Percentiles rank a stretch among this genome's conserved stretches.
These are phyloP conservation scores for Oreochromis mossambicus DNA, from an alignment of 2,797 vertebrate genomes.

Conservation along the genomic window DNA sequence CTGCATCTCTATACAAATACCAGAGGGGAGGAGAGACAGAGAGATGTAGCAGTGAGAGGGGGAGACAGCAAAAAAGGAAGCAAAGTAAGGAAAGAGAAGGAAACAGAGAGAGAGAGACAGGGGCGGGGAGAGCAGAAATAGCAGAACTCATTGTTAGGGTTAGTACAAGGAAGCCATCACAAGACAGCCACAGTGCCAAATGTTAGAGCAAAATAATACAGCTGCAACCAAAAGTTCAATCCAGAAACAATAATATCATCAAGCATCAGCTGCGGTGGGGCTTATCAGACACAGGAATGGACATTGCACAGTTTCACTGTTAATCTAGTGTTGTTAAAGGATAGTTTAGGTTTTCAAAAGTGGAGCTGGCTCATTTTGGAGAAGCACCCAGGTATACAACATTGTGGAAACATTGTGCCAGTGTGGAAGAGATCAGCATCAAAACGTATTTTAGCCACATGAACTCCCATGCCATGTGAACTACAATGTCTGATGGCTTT, in stretches of 20 bases:
- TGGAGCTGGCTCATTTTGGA: background rate
- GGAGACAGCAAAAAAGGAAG: slow-evolving; percentile 29
- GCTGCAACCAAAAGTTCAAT: slow-evolving; percentile 41
- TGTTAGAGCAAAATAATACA: slow-evolving; percentile 63
- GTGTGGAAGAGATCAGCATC: background rate
- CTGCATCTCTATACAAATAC: slow-evolving; percentile 73
- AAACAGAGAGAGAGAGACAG: background rate
- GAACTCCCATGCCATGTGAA: rapidly evolving
- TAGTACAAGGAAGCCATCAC: slow-evolving; percentile 74
- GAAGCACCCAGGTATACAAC: background rate
- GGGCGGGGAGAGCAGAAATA: slow-evolving; percentile 36
- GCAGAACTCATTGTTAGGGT: slow-evolving; percentile 74
- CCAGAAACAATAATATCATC: slow-evolving; percentile 5
- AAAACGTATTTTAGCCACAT: rapidly evolving
- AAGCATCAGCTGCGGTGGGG: background rate
- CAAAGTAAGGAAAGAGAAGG: slow-evolving; percentile 23
- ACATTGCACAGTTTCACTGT: background rate
- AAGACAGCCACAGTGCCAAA: slow-evolving; percentile 64
- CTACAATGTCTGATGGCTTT: background rate
- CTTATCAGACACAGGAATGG: background rate
- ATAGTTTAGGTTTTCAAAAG: background rate
- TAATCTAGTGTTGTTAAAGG: rapidly evolving
- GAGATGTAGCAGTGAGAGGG: slow-evolving; percentile 16
- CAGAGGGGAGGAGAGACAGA: slow-evolving; percentile 25
- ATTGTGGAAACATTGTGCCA: background rate